Percentiles rank a stretch among this genome's conserved stretches.
These are phyloP conservation scores for Tachina grossa DNA, from an alignment of 2,888 invertebrate genomes.

Conservation along the genomic window DNA sequence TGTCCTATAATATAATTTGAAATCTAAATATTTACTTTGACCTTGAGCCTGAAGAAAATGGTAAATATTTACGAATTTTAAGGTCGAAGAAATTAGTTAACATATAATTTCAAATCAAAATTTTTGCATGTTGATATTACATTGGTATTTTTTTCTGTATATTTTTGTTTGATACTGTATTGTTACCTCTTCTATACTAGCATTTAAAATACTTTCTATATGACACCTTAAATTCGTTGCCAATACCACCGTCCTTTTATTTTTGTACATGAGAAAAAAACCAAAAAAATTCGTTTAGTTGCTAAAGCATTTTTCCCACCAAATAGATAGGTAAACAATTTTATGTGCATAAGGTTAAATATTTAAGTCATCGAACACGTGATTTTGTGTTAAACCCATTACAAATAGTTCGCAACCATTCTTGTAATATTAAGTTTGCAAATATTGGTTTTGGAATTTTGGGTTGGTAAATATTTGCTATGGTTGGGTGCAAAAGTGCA, in stretches of 20 bases:
- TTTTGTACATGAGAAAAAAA: not conserved
- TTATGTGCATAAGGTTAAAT: slow-evolving; percentile 53
- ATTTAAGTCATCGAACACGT: slow-evolving; percentile 65
- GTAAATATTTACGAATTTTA: too few species aligned
- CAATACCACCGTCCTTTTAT: not conserved
- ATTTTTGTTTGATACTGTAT: too few species aligned
- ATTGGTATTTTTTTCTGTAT: too few species aligned
- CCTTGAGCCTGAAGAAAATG: too few species aligned
- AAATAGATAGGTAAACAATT: slow-evolving; percentile 45
- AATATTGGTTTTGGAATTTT: slow-evolving; percentile 50
- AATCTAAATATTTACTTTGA: too few species aligned
- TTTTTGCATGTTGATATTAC: too few species aligned
- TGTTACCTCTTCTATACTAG: too few species aligned
- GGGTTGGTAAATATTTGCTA: slow-evolving; percentile 34
- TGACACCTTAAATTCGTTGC: not conserved
- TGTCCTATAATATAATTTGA: too few species aligned
- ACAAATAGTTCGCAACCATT: slow-evolving; percentile 46
- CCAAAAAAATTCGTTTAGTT: slow-evolving; percentile 26
- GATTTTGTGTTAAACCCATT: slow-evolving; percentile 52
- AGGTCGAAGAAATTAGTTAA: too few species aligned
- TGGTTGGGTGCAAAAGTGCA: slow-evolving; percentile 23
- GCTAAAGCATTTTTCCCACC: not conserved
- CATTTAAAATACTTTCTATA: not conserved
- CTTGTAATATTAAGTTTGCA: slow-evolving; percentile 31
- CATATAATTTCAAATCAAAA: too few species aligned